Evolutionary conservation across 2,797 vertebrate species (phyloP), one percentile per base, ranked within the genome.

Genomic region (Notamacropus eugenii): DNA sequence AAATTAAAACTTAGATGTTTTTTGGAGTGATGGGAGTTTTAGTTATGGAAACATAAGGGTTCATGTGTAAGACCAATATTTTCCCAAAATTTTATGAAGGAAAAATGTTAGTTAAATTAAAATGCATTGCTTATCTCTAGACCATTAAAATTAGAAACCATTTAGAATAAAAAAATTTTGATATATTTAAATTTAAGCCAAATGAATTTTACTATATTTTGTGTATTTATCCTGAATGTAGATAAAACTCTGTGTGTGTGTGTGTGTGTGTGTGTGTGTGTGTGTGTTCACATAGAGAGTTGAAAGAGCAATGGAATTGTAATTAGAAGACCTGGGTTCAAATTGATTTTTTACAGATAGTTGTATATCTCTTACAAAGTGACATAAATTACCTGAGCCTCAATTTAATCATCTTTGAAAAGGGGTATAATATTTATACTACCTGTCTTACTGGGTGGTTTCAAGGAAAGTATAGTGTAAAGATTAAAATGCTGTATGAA

Each of bases 21-120:
- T 74, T 40, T 8, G 1, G 19, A 74, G 19, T 74, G n/a, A 19
- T 74, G n/a, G 6, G 13, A 67, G 59, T 74, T 74, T 62, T 40
- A 74, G 14, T 40, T 74, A 74, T 74, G 67, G 31, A 1, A 74
- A 40, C 67, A 40, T 74, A 22, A 74, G 67, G 14, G 14, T 74
- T 22, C 67, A 22, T 74, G 40, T 22, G 67, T 67, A 67, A 67
- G 14, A 34, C n/a, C 1, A 34, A 14, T n/a, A n/a, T 67, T 67
- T n/a, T 6, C 4, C 34, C 1, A 91, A 92, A 93, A 54, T 55
- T 93, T 90, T 93, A 91, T 92, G 96, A 74, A 92, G 93, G 90
- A 91, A 52, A 93, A 96, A 87, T 67, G 62, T n/a, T n/a, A 67
- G 34, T 74, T 74, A 40, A 5, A 74, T 74, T 40, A 40, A 40